Base-by-base conservation (phyloP, 2,888 invertebrate species). In the Enchytraeus crypticus region DNA sequence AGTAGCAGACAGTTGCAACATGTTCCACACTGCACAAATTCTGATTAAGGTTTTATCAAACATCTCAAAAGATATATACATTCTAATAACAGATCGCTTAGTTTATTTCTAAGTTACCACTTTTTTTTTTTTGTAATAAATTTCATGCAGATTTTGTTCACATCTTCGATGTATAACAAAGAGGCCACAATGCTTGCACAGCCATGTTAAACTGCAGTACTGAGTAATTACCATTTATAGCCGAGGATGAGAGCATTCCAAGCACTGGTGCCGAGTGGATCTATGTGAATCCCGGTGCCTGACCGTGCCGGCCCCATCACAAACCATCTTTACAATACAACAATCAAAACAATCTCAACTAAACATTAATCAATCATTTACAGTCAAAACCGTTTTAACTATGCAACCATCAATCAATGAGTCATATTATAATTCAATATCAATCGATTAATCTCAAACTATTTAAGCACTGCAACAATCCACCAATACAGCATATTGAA, bases 211-310 rank as follows among this genome's bases (percentile, higher is more conserved):
- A n/a, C n/a, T n/a, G n/a, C n/a, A n/a, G n/a, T n/a, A n/a, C n/a
- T n/a, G n/a, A n/a, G n/a, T n/a, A n/a, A 57, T 66, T 68, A 84
- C 84, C 84, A 76, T 82, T 95, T 98, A 77, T 97, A 92, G 34
- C 97, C 97, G 71, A 85, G 85, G 47, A 98, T 87, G 46, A 98
- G 82, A 46, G 96, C 88, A 81, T 98, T 99, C 98, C 98, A 98
- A 26, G 98, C 98, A 70, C 93, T 93, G 4, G 96, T 97, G 38
- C 97, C 97, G 57, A 98, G 81, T 1, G 98, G 98, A 81, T 98
- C 98, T 74, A 99, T 97, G 76, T 99, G 98, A 71, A 98, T 97
- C 5, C 97, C 97, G 33, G 98, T 99, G 5, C 98, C 97, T 23
- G 97, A 97, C 62, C 98, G 84, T 51, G 88, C 86, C 1, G 97